Evolutionary conservation across 2,113 vertebrate genomes (phyloP).

Genomic region (Murina feae): DNA sequence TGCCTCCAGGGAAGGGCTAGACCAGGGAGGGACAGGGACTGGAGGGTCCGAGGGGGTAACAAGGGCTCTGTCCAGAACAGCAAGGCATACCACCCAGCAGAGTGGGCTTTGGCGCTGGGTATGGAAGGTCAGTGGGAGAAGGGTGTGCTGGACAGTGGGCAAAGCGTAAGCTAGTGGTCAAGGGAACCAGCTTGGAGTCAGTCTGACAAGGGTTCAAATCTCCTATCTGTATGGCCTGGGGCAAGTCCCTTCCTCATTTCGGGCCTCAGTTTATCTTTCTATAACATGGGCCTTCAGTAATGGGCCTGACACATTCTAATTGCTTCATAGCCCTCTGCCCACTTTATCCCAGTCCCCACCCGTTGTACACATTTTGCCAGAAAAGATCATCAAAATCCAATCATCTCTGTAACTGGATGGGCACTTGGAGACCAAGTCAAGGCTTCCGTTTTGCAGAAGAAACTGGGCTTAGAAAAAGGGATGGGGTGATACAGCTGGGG

Average conservation of each 20-base stretch:
- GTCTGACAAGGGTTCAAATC: not conserved
- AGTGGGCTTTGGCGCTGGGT: not conserved
- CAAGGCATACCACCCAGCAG: not conserved
- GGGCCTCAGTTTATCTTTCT: not conserved
- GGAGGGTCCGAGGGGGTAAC: rapidly evolving
- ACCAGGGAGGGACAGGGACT: not conserved
- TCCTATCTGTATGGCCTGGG: not conserved
- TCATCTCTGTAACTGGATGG: not conserved
- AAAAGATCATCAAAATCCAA: not conserved
- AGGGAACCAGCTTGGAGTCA: not conserved
- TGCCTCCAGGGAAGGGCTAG: not conserved
- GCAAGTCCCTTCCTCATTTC: not conserved
- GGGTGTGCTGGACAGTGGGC: not conserved
- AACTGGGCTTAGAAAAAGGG: not conserved
- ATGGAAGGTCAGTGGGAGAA: not conserved
- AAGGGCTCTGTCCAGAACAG: not conserved
- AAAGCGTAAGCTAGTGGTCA: not conserved
- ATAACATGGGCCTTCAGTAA: too few relatives aligned
- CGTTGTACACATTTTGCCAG: not conserved
- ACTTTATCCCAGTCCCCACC: not conserved
- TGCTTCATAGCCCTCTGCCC: not conserved
- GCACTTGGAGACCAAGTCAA: not conserved
- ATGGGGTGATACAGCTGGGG: not conserved
- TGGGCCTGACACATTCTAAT: not conserved
- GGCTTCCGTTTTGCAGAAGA: not conserved